These are phyloP conservation scores for Hirundichthys speculiger DNA, from an alignment of 2,113 vertebrate genomes.

Conservation along the genomic window DNA sequence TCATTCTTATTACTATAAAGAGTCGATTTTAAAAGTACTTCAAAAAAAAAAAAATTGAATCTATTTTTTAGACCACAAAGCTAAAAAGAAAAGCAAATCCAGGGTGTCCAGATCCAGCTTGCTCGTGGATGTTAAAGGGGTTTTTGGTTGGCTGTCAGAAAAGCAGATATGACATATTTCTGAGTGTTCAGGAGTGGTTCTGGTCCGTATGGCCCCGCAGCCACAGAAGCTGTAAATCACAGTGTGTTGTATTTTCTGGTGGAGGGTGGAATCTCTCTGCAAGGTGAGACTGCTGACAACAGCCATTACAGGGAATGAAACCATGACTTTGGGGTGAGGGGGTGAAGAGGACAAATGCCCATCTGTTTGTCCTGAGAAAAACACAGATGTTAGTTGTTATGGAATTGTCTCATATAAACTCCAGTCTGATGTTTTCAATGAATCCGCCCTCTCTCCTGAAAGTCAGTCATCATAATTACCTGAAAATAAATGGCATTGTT, in stretches of 20 bases:
- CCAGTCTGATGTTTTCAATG: not conserved
- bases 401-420: not conserved
- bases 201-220: conserved; percentile 68
- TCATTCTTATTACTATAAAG: too few species aligned
- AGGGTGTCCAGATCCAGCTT: too few species aligned
- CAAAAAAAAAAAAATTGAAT: too few species aligned
- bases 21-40: too few species aligned
- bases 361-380: conserved; percentile 23
- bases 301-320: conserved; percentile 58
- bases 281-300: conserved; percentile 63
- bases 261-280: conserved; percentile 55
- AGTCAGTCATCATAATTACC: not conserved
- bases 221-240: conserved; percentile 74
- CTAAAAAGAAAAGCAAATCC: too few species aligned
- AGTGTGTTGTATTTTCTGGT: conserved; percentile 40
- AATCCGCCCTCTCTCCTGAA: not conserved
- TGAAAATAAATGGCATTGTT: too few species aligned
- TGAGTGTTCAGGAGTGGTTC: conserved; percentile 58
- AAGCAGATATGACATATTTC: conserved; percentile 9
- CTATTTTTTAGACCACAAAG: too few species aligned
- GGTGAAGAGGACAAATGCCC: conserved; percentile 34
- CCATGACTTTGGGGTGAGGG: conserved; percentile 20
- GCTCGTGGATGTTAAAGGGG: too few species aligned
- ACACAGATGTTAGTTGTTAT: conserved; percentile 31
- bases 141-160: not conserved